phyloP scores from a whole-genome alignment of 2,797 vertebrate species.

The Pogonophryne albipinna region DNA sequence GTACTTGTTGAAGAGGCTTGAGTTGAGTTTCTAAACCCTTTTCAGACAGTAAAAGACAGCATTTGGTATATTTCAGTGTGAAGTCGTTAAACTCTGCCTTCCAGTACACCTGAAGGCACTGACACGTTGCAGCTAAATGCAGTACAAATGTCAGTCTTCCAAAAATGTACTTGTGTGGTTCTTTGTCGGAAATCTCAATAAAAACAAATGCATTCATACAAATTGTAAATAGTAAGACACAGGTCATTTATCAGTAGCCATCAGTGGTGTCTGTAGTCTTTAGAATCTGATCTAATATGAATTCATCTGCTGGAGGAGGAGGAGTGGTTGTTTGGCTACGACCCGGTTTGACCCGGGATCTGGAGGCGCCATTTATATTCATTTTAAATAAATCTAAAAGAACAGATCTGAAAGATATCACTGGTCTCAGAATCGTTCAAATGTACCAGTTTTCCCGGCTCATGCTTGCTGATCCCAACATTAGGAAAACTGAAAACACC shows the following conservation, averaged over 20 bases:
- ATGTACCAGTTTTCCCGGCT: background rate
- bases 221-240: slow-evolving; percentile 19
- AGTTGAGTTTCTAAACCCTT: background rate
- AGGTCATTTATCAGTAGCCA: slow-evolving; percentile 32
- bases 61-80: background rate
- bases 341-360: slow-evolving; percentile 3
- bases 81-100: background rate
- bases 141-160: background rate
- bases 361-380: background rate
- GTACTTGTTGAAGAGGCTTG: background rate
- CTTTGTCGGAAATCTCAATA: slow-evolving; percentile 24
- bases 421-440: background rate
- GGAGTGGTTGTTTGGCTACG: slow-evolving; percentile 5
- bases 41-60: background rate
- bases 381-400: slow-evolving; percentile 24
- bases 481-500: background rate
- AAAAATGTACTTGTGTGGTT: slow-evolving; percentile 5
- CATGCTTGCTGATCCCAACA: background rate
- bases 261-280: slow-evolving; percentile 30
- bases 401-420: background rate
- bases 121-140: background rate
- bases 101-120: background rate
- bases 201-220: background rate
- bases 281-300: background rate
- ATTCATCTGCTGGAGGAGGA: background rate